Evolutionary conservation across 2,888 invertebrate genomes (phyloP), one percentile per base, ranked within the genome.

Genomic region (Acronicta aceris): DNA sequence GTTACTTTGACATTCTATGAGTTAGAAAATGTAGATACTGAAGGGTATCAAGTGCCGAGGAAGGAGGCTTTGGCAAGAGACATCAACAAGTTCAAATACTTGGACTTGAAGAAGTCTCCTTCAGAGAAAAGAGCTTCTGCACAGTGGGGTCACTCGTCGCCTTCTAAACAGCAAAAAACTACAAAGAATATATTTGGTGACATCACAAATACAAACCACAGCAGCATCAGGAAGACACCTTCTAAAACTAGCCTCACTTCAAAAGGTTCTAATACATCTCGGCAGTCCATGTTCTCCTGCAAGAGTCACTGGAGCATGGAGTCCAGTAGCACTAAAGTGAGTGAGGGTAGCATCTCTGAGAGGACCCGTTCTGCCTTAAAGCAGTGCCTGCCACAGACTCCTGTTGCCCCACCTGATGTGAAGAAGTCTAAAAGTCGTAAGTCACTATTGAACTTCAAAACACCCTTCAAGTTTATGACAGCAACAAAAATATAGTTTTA

Each of bases 1-100:
- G 91, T 94, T 0, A 93, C 92, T 7, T 71, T 95, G 4, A 95
- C 95, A 13, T 95, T 91, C 74, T 95, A 95, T 76, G 95, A 95
- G 60, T 74, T 95, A 55, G 95, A 91, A 12, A 86, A 85, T 81
- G 78, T 88, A 4, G 84, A 89, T 47, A 78, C 74, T 38, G 86
- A 85, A 33, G 83, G 82, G 0, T 85, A 89, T 49, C 87, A 88
- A 63, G 78, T 85, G 30, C 86, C 88, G 6, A 81, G 73, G 57
- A 67, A 70, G 33, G 78, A 82, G 25, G 66, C 81, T 30, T 65
- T 75, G 8, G 59, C 81, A 5, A 89, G 86, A 71, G 91, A 94
- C 56, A 91, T 95, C 25, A 84, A 82, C 21, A 91, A 92, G 79
- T 95, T 95, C 65, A 95, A 95, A 65, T 95, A 95, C 71, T 83